These are phyloP conservation scores for Nesospiza acunhae DNA, from an alignment of 2,113 vertebrate species.

Conservation along the genomic window DNA sequence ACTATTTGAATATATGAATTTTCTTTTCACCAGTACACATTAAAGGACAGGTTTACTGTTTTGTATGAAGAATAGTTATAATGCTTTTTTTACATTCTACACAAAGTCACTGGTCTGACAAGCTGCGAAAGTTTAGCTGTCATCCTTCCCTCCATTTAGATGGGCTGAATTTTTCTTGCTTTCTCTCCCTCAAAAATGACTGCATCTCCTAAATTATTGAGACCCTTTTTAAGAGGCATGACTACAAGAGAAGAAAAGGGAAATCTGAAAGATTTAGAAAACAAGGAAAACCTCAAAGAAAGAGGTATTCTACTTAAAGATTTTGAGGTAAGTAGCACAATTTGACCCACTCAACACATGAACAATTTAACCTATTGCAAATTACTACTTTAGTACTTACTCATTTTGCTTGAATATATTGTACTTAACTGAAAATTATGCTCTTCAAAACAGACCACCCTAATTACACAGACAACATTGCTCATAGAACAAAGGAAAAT, in stretches of 20 bases:
- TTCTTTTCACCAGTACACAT: not conserved
- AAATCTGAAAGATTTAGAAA: not conserved
- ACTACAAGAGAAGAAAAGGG: not conserved
- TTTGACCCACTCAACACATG: not conserved
- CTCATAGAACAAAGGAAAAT: not conserved
- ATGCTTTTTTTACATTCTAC: not conserved
- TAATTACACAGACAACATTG: not conserved
- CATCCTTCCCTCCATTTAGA: not conserved
- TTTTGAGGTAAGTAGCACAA: not conserved
- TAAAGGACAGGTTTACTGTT: not conserved
- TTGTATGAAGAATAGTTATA: not conserved
- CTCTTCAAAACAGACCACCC: not conserved
- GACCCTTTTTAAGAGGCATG: not conserved
- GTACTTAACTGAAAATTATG: not conserved
- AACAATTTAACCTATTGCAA: not conserved
- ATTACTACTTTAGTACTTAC: not conserved
- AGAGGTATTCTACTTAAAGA: not conserved
- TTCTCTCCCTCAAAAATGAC: not conserved
- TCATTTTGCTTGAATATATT: not conserved
- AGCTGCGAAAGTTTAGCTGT: not conserved
- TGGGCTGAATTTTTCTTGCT: not conserved
- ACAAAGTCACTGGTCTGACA: not conserved
- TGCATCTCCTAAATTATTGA: not conserved
- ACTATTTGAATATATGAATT: not conserved
- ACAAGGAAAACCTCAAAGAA: not conserved